A percentile compares a stretch with the other conserved stretches of the same genome.
Evolutionary conservation across 2,888 invertebrate species (phyloP).

Genomic region (Coleophora flavipennella): DNA sequence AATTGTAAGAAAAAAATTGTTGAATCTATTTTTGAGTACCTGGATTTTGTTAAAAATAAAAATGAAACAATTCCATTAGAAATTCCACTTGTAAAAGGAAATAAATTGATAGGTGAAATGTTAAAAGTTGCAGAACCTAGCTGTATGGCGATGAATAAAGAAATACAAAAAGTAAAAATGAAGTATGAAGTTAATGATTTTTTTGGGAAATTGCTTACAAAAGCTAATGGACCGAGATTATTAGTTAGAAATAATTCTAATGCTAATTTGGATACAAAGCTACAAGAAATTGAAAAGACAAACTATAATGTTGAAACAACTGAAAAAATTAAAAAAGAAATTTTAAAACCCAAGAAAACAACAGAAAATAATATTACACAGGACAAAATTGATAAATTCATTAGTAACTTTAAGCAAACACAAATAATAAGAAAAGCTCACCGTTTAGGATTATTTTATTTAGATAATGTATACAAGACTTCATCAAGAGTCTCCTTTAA

Average conservation of each 20-base stretch:
- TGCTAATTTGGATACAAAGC: conserved; percentile 28
- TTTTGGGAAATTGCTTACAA: conserved; percentile 21
- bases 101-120: conserved; percentile 39
- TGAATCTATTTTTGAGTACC: conserved; percentile 25
- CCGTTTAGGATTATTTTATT: no score
- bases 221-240: conserved; percentile 16
- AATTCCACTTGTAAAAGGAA: conserved; percentile 28
- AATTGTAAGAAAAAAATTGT: conserved; percentile 29
- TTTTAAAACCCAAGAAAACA: conserved; percentile 29
- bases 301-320: conserved; percentile 26
- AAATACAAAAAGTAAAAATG: conserved; percentile 24
- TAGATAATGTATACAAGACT: no score
- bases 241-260: conserved; percentile 20
- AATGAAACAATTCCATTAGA: conserved; percentile 6
- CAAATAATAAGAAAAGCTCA: conserved; percentile 23
- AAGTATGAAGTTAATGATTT: conserved; percentile 25
- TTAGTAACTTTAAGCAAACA: conserved; percentile 26
- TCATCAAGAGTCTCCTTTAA: no score
- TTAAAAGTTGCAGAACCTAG: conserved; percentile 20
- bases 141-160: conserved; percentile 16
- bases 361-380: conserved; percentile 20
- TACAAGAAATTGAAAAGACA: conserved; percentile 32
- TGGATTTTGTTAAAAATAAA: conserved; percentile 14
- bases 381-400: conserved; percentile 25
- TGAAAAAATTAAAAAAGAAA: conserved; percentile 32